Evolutionary conservation across 1,140 invertebrate species (phyloP), one percentile per base, ranked within the genome.

Genomic region (Alviniconcha marisindica): DNA sequence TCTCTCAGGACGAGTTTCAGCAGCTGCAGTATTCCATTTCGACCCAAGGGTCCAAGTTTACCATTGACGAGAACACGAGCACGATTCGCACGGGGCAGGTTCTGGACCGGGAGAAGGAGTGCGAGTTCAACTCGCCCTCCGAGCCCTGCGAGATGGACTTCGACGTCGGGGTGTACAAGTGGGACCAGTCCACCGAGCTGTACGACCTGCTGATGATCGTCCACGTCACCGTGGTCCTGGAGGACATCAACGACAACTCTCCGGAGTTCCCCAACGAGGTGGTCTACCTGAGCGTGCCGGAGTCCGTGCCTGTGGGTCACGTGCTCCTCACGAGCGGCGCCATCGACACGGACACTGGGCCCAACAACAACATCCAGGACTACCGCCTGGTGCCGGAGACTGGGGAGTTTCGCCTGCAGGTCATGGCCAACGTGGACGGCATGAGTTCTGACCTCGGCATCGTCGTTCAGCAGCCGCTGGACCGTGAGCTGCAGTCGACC

Each of bases 161-260:
- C 56, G 90, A 88, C 80, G 89, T 91, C 12, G 89, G 89, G 44
- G 88, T 91, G 0, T 89, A 88, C 81, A 81, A 51, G 54, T 54
- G 78, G 40, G 84, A 89, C 40, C 48, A 73, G 3, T 73, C 56
- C 38, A 82, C 80, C 12, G 85, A 85, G 44, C 84, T 81, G 66
- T 84, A 88, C 42, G 87, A 90, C 77, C 77, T 91, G 10, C 84
- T 87, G 44, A 89, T 88, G 82, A 91, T 92, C 44, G 88, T 92
- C 73, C 88, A 89, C 76, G 84, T 93, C 60, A 86, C 88, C 42
- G 83, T 93, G 1, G 84, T 87, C 2, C 77, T 93, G 12, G 81
- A 90, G 0, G 98, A 99, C 92, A 97, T 96, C 14, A 99, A 99
- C 92, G 98, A 99, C 94, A 99, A 99, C 92, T 95, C 96, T 2